phyloP scores from a whole-genome alignment of 2,797 vertebrate species.

The Phoxinus dragarum region DNA sequence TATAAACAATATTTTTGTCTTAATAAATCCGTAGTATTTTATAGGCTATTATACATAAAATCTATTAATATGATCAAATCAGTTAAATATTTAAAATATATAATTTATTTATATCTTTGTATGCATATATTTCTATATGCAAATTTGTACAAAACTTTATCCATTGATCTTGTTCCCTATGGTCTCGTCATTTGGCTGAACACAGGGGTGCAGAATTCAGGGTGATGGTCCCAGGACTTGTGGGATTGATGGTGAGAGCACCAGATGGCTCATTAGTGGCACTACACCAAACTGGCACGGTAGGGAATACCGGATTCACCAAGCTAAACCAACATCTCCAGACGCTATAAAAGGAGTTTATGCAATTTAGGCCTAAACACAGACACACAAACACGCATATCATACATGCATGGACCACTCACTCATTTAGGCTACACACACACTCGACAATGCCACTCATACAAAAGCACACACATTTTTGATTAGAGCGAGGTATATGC shows the following conservation, averaged over 20 bases:
- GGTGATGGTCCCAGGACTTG: conserved; percentile 30
- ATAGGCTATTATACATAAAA: not conserved
- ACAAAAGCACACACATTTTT: conserved; percentile 34
- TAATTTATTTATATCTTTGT: too few species aligned
- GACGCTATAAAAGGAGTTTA: conserved; percentile 14
- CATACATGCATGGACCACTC: not conserved
- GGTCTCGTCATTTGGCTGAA: conserved; percentile 11
- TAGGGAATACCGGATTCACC: conserved; percentile 21
- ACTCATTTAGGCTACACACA: not conserved
- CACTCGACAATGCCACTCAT: not conserved
- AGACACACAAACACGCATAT: conserved; percentile 13
- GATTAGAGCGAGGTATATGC: conserved; percentile 33
- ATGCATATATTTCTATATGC: not conserved
- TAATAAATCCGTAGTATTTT: not conserved
- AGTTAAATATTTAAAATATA: not conserved
- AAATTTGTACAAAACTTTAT: conserved; percentile 4
- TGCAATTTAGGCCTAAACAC: conserved; percentile 1
- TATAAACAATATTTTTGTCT: not conserved
- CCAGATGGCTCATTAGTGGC: conserved; percentile 61
- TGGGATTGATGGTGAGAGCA: conserved; percentile 49
- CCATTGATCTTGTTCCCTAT: conserved; percentile 14
- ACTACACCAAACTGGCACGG: conserved; percentile 43
- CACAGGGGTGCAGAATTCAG: conserved; percentile 1
- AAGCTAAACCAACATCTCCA: conserved; percentile 38
- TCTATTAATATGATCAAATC: not conserved